Evolutionary conservation across 2,888 invertebrate genomes (phyloP), one percentile per base, ranked within the genome.

Genomic region (Stomorhina lunata): DNA sequence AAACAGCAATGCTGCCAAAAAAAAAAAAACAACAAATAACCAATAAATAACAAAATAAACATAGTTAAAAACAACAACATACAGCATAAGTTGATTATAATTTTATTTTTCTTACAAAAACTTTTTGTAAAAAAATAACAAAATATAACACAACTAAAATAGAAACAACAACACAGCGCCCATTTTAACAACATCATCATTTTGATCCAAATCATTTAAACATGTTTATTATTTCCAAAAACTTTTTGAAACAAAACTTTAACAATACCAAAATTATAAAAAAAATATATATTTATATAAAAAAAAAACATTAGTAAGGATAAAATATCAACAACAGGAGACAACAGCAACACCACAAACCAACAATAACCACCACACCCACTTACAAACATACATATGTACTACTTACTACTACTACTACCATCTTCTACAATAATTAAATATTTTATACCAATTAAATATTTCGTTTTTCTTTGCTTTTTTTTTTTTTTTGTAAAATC

Each of bases 1-100:
- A 34, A 63, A 48, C 25, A 79, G 69, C 65, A 69, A 71, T 75
- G 75, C 69, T 69, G 53, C 65, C 68, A 53, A 66, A 78, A 45
- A 55, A 32, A 43, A 61, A 55, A 48, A 4, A 72, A 55, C 22
- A 71, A 80, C 27, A 79, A n/a, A n/a, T n/a, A n/a, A n/a, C n/a
- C n/a, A n/a, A n/a, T n/a, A n/a, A n/a, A n/a, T n/a, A n/a, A 79
- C 12, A 59, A 27, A 15, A 45, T 10, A 27, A n/a, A n/a, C n/a
- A n/a, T 40, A 34, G n/a, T 32, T 50, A 50, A 78, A 57, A 55
- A 55, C 17, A 2, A 59, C 22, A 40, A 43, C 15, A 55, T 22
- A 17, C 45, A 65, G 6, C 25, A 57, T 65, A 22, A 15, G 50
- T 50, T 43, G 40, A 22, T 50, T 15, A 63, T 34, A 63, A 68